A percentile compares a stretch with the other conserved stretches of the same genome.
These are phyloP conservation scores for Ichneumoninae sp. DNA, from an alignment of 2,888 invertebrate species.

Conservation along the genomic window DNA sequence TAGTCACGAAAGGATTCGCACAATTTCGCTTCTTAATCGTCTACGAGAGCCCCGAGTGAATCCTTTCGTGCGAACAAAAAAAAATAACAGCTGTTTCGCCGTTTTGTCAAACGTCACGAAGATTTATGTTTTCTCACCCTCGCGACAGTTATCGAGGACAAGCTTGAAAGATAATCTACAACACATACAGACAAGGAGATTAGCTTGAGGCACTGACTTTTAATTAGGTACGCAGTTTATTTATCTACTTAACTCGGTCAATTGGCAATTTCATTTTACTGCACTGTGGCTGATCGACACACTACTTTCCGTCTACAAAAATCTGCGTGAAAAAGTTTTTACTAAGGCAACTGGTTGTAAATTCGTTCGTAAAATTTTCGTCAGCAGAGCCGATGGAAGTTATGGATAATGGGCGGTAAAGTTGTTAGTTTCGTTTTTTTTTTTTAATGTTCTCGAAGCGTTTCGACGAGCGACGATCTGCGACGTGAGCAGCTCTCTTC, in stretches of 20 bases:
- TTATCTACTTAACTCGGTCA: slow-evolving; percentile 14
- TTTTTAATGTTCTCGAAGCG: background rate
- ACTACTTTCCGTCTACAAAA: slow-evolving; percentile 32
- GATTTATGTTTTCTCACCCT: slow-evolving; percentile 42
- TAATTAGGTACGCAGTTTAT: slow-evolving; percentile 13
- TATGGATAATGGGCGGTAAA: slow-evolving; percentile 40
- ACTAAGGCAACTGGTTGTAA: slow-evolving; percentile 49
- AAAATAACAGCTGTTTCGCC: slow-evolving; percentile 18
- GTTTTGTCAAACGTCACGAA: slow-evolving; percentile 28
- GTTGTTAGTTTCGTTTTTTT: slow-evolving; percentile 8
- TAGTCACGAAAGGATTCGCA: slow-evolving; percentile 56
- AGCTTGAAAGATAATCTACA: slow-evolving; percentile 71
- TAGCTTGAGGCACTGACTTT: slow-evolving; percentile 71
- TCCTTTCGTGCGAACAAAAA: slow-evolving; percentile 35
- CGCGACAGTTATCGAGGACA: slow-evolving; percentile 68
- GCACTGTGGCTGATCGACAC: slow-evolving; percentile 11
- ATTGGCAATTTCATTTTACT: slow-evolving; percentile 13
- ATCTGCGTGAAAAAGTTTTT: slow-evolving; percentile 25
- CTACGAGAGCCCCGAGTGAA: slow-evolving; percentile 24
- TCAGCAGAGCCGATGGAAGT: slow-evolving; percentile 40
- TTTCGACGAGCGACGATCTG: slow-evolving; percentile 30
- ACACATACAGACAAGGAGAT: slow-evolving; percentile 70
- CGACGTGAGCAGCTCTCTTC: slow-evolving; percentile 55
- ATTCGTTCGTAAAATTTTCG: slow-evolving; percentile 20
- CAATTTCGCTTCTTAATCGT: background rate